Conservation (phyloP, 2,113 vertebrate species). For the Hiodon tergisus region DNA sequence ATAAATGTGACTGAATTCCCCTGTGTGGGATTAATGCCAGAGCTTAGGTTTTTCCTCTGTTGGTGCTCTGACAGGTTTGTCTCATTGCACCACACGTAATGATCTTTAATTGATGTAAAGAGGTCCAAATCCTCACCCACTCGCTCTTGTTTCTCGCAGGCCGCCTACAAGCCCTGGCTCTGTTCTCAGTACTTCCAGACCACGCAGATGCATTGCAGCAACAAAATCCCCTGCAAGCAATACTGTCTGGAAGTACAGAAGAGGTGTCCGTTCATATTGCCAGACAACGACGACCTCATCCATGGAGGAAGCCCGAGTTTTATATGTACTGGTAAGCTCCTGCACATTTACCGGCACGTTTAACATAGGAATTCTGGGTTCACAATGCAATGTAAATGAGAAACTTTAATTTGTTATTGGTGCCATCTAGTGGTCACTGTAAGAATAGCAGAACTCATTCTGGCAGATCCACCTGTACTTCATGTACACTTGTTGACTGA, state of each 20-base stretch:
- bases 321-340: constrained; percentile 90
- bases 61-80: too few relatives aligned
- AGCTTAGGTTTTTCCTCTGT: too few relatives aligned
- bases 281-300: constrained; percentile 97
- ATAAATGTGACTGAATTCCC: too few relatives aligned
- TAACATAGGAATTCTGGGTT: background rate
- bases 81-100: too few relatives aligned
- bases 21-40: too few relatives aligned
- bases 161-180: constrained; percentile 98
- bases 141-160: constrained; percentile 55
- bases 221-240: constrained; percentile 95
- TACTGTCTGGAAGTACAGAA: constrained; percentile 98
- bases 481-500: background rate
- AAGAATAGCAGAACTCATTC: background rate
- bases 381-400: background rate
- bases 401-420: background rate
- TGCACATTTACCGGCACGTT: background rate
- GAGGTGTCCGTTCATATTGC: constrained; percentile 95
- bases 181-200: constrained; percentile 99
- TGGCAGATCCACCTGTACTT: background rate
- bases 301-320: constrained; percentile 98
- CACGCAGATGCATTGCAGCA: constrained; percentile 94
- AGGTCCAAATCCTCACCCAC: constrained; percentile 11
- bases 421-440: constrained; percentile 15
- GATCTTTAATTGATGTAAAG: constrained; percentile 5